Conservation (phyloP, 1,140 invertebrate species). For the Nasonia vitripennis region DNA sequence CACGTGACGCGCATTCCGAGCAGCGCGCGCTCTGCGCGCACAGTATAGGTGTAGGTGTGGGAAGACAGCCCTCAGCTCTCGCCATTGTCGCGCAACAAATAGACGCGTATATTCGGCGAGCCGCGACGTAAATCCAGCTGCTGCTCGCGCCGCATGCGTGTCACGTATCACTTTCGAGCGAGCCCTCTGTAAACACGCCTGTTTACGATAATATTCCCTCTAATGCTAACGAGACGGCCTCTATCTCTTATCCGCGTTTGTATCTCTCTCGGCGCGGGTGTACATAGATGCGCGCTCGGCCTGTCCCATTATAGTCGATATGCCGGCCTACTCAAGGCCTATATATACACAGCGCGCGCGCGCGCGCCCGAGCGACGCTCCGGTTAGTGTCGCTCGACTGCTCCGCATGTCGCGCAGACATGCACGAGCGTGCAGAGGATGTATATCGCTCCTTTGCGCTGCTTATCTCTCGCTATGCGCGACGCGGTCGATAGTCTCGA, state of each 20-base stretch:
- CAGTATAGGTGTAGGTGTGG: neutral
- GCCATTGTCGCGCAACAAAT: conserved; percentile 64
- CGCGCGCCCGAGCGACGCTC: neutral
- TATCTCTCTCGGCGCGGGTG: neutral
- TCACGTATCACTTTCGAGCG: conserved; percentile 72
- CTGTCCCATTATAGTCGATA: neutral
- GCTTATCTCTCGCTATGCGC: neutral
- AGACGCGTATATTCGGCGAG: neutral
- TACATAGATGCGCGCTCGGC: neutral
- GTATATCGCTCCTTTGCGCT: neutral
- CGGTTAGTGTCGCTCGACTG: neutral
- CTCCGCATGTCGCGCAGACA: neutral
- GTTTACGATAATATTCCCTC: conserved; percentile 71
- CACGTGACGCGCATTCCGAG: conserved; percentile 66
- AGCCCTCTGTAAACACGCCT: conserved; percentile 69
- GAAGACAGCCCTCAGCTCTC: conserved; percentile 41
- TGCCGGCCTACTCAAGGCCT: neutral
- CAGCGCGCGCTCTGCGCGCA: conserved; percentile 44
- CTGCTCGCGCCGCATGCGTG: conserved; percentile 63
- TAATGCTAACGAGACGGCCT: conserved; percentile 66
- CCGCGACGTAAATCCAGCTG: conserved; percentile 58
- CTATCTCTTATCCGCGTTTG: conserved; percentile 55
- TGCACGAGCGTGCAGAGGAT: too few relatives aligned
- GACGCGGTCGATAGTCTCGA: too few relatives aligned
- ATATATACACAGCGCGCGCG: neutral